phyloP scores from a whole-genome alignment of 2,797 vertebrate species.

The Emys orbicularis region DNA sequence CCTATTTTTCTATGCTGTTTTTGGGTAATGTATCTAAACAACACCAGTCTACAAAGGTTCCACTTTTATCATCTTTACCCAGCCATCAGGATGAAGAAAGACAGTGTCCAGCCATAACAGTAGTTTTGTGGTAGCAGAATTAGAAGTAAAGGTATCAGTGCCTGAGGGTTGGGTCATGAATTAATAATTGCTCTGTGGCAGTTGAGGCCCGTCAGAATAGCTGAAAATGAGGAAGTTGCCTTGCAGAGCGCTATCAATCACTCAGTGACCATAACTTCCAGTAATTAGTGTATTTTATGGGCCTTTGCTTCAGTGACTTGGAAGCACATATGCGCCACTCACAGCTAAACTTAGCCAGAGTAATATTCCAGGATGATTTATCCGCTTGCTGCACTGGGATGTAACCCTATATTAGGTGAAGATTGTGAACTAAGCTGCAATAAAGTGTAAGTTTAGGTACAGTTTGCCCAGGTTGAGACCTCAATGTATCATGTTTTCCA shows the following conservation, averaged over 20 bases:
- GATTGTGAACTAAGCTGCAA: constrained; percentile 84
- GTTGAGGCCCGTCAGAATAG: constrained; percentile 81
- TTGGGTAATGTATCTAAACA: neutral
- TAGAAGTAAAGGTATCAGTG: constrained; percentile 74
- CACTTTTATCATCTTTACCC: constrained; percentile 52
- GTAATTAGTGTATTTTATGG: constrained; percentile 92
- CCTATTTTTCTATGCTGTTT: neutral
- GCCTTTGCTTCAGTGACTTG: constrained; percentile 86
- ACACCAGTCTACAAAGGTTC: neutral
- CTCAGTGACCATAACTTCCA: constrained; percentile 89
- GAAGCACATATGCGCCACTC: constrained; percentile 85
- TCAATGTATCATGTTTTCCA: constrained; percentile 79
- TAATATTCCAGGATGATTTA: constrained; percentile 89
- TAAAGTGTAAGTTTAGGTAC: constrained; percentile 89
- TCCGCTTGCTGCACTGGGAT: constrained; percentile 86
- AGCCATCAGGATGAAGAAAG: constrained; percentile 21
- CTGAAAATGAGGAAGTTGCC: constrained; percentile 84
- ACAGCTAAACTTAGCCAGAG: constrained; percentile 83
- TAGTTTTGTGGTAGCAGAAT: constrained; percentile 50
- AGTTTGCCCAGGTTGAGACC: constrained; percentile 85
- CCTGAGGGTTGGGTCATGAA: constrained; percentile 85
- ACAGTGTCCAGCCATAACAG: constrained; percentile 64
- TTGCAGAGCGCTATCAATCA: constrained; percentile 88
- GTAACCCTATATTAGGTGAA: constrained; percentile 83
- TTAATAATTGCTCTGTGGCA: constrained; percentile 84